A percentile compares a stretch with the other conserved stretches of the same genome.
These are phyloP conservation scores for Ageneiosus marmoratus DNA, from an alignment of 2,113 vertebrate genomes.

Conservation along the genomic window DNA sequence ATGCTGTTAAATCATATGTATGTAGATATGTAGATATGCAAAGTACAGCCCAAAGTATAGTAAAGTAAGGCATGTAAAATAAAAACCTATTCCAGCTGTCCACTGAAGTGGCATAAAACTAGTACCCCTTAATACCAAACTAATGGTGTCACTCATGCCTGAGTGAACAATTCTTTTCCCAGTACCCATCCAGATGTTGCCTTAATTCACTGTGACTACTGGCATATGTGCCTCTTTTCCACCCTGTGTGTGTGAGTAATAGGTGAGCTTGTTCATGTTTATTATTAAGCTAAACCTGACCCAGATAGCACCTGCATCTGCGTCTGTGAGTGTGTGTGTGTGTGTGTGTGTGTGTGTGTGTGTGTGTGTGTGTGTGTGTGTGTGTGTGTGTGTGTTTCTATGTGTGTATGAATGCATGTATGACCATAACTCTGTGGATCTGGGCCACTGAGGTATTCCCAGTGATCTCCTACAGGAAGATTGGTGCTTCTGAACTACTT, in stretches of 20 bases:
- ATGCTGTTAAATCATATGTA: not conserved
- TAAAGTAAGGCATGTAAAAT: constrained; percentile 35
- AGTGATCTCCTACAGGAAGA: not conserved
- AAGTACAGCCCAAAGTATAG: not conserved
- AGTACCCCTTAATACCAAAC: constrained; percentile 54
- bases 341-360: not conserved
- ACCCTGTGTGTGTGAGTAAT: constrained; percentile 53
- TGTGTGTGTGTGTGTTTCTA: not conserved
- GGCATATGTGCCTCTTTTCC: constrained; percentile 63
- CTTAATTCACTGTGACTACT: constrained; percentile 68
- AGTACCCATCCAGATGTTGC: constrained; percentile 73
- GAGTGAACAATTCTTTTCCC: constrained; percentile 64
- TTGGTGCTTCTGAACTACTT: not conserved
- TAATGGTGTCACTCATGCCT: constrained; percentile 60
- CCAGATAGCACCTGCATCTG: constrained; percentile 1
- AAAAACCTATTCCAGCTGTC: constrained; percentile 45
- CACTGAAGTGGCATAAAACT: constrained; percentile 49
- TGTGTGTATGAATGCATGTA: too few relatives aligned
- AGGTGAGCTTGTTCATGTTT: constrained; percentile 41
- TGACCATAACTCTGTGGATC: constrained; percentile 15
- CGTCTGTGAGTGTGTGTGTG: not conserved
- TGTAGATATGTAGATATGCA: not conserved
- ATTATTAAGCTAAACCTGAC: constrained; percentile 14
- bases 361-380: not conserved
- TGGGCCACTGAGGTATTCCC: constrained; percentile 5